These are phyloP conservation scores for Anguilla pacifica DNA, from an alignment of 2,797 vertebrate genomes.

Conservation along the genomic window DNA sequence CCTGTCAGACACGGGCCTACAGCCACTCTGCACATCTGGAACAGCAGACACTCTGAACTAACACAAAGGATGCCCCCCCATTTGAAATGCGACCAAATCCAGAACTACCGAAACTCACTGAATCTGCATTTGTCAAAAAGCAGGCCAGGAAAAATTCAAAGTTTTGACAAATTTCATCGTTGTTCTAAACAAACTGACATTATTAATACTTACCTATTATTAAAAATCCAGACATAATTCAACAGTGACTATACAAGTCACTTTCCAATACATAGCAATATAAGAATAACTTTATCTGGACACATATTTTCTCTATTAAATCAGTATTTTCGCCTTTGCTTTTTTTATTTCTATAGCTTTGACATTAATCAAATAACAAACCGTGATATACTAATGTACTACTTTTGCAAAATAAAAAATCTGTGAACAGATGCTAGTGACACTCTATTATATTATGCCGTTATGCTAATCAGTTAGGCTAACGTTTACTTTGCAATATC, in stretches of 20 bases:
- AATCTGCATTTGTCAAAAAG: background rate
- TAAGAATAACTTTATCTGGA: background rate
- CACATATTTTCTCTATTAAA: background rate
- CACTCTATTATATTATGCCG: too few species aligned
- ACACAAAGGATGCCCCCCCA: background rate
- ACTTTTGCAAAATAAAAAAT: too few species aligned
- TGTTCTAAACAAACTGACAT: background rate
- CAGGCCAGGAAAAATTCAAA: background rate
- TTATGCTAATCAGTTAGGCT: too few species aligned
- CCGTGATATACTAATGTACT: too few species aligned
- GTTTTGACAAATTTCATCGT: background rate
- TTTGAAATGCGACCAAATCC: background rate
- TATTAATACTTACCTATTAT: background rate
- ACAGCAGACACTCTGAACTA: background rate
- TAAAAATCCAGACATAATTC: background rate
- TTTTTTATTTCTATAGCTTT: too few species aligned
- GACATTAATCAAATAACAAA: too few species aligned
- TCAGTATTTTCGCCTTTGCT: too few species aligned
- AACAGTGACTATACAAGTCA: background rate
- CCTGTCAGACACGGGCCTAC: background rate
- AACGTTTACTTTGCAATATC: too few species aligned
- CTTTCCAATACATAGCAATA: background rate
- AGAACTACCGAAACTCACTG: background rate
- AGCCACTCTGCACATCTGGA: background rate
- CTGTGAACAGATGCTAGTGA: too few species aligned